Evolutionary conservation across 2,797 vertebrate genomes (phyloP), one percentile per base, ranked within the genome.

Genomic region (Poeciliopsis presidionis): DNA sequence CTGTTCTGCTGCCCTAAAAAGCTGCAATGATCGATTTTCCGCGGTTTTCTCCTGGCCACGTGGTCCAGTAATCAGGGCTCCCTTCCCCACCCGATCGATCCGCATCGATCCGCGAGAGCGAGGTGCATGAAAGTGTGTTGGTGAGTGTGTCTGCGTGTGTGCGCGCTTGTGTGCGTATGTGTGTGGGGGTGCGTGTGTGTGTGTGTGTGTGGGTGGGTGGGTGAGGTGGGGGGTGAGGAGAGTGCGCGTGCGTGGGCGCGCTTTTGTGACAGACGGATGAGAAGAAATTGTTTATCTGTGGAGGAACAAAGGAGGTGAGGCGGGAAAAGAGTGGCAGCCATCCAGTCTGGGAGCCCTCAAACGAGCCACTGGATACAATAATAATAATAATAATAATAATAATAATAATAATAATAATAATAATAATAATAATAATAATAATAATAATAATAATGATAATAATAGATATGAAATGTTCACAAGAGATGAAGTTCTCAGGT

Each of bases 11-110:
- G 95, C 95, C 93, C 95, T 95, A 96, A 96, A 95, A 96, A 96
- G 95, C 96, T 96, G 95, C 96, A 96, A 95, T 95, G 93, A 96
- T 96, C 95, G 96, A 96, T 96, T 96, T 96, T 95, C 94, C 93
- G 93, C 95, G 94, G 93, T 96, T 96, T 96, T 96, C 95, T 96
- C 94, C 91, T 84, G 95, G 94, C 93, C 96, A 96, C 96, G 95
- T 96, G 95, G 94, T 96, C 93, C 95, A 95, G 96, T 96, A 96
- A 96, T 96, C 96, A 96, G 95, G 95, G 95, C 95, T 95, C 94
- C 95, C 96, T 95, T 96, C 95, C 96, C 95, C 93, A 94, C 90
- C 94, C 92, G 88, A 96, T 96, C 94, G 95, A 96, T 96, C 93
- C 81, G 76, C 90, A 96, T 96, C 88, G 96, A 96, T 95, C 94